A percentile compares a stretch with the other conserved stretches of the same genome.
Evolutionary conservation across 2,888 invertebrate genomes (phyloP).

Genomic region (Auanema sp.): DNA sequence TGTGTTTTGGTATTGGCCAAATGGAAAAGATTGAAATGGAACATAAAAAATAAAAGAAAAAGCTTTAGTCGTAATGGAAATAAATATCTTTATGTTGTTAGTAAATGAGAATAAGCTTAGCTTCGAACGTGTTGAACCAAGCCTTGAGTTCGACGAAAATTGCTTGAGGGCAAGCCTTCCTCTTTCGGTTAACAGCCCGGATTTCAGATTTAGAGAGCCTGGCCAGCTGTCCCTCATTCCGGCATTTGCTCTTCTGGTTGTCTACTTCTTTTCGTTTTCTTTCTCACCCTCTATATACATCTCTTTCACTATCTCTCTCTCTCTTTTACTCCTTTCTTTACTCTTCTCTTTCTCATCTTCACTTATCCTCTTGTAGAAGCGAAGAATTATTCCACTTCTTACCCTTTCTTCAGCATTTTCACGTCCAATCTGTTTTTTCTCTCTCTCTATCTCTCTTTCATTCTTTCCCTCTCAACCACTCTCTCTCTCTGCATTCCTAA

Average conservation of each 20-base stretch:
- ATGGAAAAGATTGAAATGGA: no score
- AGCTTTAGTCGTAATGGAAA: conserved; percentile 13
- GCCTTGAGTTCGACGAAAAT: no score
- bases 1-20: no score
- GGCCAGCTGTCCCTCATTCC: not conserved
- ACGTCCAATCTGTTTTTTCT: no score
- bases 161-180: conserved; percentile 7
- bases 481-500: no score
- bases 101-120: conserved; percentile 16
- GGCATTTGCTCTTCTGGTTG: conserved; percentile 4
- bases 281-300: conserved; percentile 1
- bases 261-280: conserved; percentile 10
- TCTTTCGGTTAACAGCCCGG: conserved; percentile 3
- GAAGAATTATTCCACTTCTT: no score
- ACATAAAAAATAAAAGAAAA: not conserved
- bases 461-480: no score
- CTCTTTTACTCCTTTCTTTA: not conserved
- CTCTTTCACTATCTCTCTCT: conserved; percentile 4
- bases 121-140: no score
- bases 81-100: conserved; percentile 23
- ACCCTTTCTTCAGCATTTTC: no score
- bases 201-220: not conserved
- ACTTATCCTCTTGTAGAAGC: not conserved
- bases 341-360: not conserved
- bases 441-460: no score